Percentiles rank a stretch among this genome's conserved stretches.
phyloP scores from a whole-genome alignment of 92 coral and sea anemone genomes.

The Phenganax subtilis region DNA sequence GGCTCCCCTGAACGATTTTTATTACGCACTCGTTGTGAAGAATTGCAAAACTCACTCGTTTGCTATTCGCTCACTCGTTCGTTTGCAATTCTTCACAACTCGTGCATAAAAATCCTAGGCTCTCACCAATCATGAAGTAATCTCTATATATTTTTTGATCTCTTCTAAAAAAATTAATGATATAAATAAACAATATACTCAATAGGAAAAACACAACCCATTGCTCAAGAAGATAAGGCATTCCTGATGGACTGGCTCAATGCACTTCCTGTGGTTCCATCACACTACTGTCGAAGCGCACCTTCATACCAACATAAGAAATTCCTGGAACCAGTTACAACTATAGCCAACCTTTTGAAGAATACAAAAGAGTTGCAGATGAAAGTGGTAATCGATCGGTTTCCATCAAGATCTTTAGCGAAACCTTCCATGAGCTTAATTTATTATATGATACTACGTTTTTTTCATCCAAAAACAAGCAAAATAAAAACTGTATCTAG shows the following conservation, averaged over 20 bases:
- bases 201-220: background rate
- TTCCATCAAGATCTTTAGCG: background rate
- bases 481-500: no score
- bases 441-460: no score
- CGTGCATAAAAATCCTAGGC: no score
- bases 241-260: background rate
- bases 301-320: background rate
- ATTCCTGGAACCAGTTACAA: slow-evolving; percentile 1
- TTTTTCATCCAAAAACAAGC: no score
- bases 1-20: no score
- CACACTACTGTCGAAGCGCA: slow-evolving; percentile 31
- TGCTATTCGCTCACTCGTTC: no score
- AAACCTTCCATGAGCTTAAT: slow-evolving; percentile 2
- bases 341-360: background rate
- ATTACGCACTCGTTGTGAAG: no score
- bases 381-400: background rate
- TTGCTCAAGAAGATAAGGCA: background rate
- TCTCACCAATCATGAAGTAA: background rate
- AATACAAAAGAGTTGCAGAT: background rate
- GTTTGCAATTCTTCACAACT: no score
- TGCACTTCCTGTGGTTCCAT: slow-evolving; percentile 20
- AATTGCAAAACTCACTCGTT: no score
- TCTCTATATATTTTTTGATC: background rate
- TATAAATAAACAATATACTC: no score
- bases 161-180: no score